These are phyloP conservation scores for Sminthurinus aureus DNA, from an alignment of 2,888 invertebrate species.

Conservation along the genomic window DNA sequence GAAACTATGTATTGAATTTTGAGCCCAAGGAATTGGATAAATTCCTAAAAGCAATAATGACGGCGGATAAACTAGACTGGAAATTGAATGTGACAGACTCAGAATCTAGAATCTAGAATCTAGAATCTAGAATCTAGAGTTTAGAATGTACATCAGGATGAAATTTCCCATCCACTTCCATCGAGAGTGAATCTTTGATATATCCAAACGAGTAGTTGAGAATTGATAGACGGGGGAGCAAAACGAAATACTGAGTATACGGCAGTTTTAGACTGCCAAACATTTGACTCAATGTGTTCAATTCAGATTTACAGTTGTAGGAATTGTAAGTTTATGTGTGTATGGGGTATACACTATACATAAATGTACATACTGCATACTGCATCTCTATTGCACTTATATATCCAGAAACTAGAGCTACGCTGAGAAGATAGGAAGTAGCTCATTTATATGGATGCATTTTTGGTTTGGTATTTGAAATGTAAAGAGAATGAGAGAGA, in stretches of 20 bases:
- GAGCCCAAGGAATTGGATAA: background rate
- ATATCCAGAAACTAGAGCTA: no score
- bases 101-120: background rate
- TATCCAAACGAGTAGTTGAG: background rate
- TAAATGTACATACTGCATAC: background rate
- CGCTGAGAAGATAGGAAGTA: no score
- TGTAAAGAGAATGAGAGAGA: background rate
- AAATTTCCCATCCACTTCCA: background rate
- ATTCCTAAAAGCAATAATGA: background rate
- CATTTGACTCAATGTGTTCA: no score
- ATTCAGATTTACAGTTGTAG: no score
- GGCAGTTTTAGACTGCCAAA: no score
- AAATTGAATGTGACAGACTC: conserved; percentile 19
- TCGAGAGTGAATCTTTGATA: background rate
- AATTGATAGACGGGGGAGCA: background rate
- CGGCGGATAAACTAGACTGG: background rate
- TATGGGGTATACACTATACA: background rate
- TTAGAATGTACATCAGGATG: no score
- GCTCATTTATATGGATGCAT: no score
- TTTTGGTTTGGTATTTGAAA: no score
- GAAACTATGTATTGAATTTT: background rate
- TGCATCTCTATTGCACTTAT: no score
- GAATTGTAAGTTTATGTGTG: no score
- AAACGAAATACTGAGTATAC: background rate
- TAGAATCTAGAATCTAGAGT: background rate